Conservation (phyloP, 2,113 vertebrate species). For the Nibea albiflora region DNA sequence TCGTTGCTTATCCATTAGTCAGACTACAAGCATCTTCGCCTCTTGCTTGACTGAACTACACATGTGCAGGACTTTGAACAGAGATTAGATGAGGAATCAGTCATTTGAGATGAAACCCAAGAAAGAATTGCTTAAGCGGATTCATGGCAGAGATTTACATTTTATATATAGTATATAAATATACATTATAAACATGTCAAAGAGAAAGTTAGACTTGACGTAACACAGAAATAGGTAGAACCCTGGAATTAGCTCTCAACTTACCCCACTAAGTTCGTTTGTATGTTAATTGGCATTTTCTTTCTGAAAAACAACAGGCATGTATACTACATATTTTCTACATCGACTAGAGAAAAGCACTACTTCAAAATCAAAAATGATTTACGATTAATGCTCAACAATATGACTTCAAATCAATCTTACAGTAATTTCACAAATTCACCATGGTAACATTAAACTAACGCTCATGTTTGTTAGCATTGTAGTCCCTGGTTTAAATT, state of each 20-base stretch:
- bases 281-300: slow-evolving; percentile 88
- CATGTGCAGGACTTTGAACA: slow-evolving; percentile 5
- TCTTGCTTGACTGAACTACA: not conserved
- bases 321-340: slow-evolving; percentile 80
- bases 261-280: slow-evolving; percentile 86
- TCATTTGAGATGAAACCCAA: slow-evolving; percentile 80
- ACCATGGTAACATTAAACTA: not conserved
- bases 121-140: slow-evolving; percentile 71
- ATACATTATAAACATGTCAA: slow-evolving; percentile 69
- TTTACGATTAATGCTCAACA: slow-evolving; percentile 20
- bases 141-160: slow-evolving; percentile 63
- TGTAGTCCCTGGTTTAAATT: not conserved
- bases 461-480: not conserved
- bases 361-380: slow-evolving; percentile 47
- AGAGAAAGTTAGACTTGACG: slow-evolving; percentile 73
- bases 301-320: slow-evolving; percentile 88
- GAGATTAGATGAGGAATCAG: slow-evolving; percentile 27
- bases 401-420: slow-evolving; percentile 21
- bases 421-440: slow-evolving; percentile 21
- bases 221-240: slow-evolving; percentile 69
- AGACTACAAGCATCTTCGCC: not conserved
- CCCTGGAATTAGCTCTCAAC: slow-evolving; percentile 81
- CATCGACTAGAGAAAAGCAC: slow-evolving; percentile 60
- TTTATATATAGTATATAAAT: slow-evolving; percentile 15
- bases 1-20: not conserved